Evolutionary conservation across 2,888 invertebrate genomes (phyloP).

Genomic region (Cinara cedri): DNA sequence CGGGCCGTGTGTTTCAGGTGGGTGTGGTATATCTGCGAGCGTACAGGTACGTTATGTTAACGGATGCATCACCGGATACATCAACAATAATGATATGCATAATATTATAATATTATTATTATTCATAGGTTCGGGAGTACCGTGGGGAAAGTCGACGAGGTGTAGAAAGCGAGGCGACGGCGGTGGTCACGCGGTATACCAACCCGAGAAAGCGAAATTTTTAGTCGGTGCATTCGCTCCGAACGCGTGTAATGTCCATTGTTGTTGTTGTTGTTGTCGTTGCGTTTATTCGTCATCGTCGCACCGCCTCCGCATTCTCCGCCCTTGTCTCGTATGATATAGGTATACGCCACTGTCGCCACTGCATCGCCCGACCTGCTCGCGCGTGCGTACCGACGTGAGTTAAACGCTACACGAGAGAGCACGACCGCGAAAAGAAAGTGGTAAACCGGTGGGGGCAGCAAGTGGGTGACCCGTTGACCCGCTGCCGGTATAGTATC

Average conservation of each 20-base stretch:
- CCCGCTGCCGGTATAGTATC: slow-evolving; percentile 43
- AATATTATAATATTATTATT: neutral
- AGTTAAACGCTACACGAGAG: neutral
- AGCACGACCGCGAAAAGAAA: slow-evolving; percentile 36
- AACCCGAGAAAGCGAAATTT: slow-evolving; percentile 53
- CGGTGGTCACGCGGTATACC: neutral
- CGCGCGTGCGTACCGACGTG: neutral
- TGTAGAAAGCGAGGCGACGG: slow-evolving; percentile 30
- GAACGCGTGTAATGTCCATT: slow-evolving; percentile 5
- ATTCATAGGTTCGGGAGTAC: neutral
- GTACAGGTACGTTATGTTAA: neutral
- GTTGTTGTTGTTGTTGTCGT: neutral
- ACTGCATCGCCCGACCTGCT: neutral
- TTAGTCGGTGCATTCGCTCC: slow-evolving; percentile 39
- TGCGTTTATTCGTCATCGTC: no score
- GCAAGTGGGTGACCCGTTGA: slow-evolving; percentile 53
- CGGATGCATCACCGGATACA: no score
- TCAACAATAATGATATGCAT: neutral
- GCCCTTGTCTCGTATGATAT: neutral
- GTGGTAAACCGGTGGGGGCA: slow-evolving; percentile 47
- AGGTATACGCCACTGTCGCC: neutral
- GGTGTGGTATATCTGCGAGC: no score
- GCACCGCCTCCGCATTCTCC: neutral
- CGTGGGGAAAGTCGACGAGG: slow-evolving; percentile 31
- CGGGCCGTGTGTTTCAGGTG: no score